Percentiles rank a stretch among this genome's conserved stretches.
Evolutionary conservation across 1,140 invertebrate genomes (phyloP).

Genomic region (Ditylenchus dipsaci): DNA sequence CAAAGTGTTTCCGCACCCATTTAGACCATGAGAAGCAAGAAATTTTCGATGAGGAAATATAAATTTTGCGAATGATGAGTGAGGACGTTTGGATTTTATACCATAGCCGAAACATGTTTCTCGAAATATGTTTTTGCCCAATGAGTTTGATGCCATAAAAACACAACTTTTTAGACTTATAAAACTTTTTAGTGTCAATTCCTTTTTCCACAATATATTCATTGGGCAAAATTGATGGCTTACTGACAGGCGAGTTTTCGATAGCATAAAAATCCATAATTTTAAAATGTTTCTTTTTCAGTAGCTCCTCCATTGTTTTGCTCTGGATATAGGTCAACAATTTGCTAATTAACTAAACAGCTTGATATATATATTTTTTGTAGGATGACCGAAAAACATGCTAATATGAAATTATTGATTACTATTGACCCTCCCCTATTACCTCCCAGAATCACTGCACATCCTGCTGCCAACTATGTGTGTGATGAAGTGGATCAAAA

Average conservation of each 20-base stretch:
- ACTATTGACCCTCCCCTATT: slow-evolving; percentile 34
- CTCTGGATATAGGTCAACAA: slow-evolving; percentile 36
- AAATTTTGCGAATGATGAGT: too few relatives aligned
- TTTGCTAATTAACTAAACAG: neutral
- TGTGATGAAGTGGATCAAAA: too few relatives aligned
- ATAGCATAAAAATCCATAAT: neutral
- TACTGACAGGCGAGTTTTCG: slow-evolving; percentile 1
- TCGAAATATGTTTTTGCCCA: too few relatives aligned
- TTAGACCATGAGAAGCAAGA: too few relatives aligned
- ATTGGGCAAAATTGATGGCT: slow-evolving; percentile 36
- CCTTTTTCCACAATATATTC: slow-evolving; percentile 35
- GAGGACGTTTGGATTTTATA: too few relatives aligned
- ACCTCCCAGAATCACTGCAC: slow-evolving; percentile 10
- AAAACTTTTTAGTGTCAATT: slow-evolving; percentile 1
- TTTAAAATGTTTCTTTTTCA: slow-evolving; percentile 2
- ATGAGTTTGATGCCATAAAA: too few relatives aligned
- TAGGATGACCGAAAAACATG: slow-evolving; percentile 8
- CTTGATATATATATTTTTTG: slow-evolving; percentile 5
- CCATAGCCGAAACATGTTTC: too few relatives aligned
- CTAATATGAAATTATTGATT: slow-evolving; percentile 34
- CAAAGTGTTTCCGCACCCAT: too few relatives aligned
- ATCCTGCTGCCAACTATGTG: slow-evolving; percentile 2
- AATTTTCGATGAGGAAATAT: too few relatives aligned
- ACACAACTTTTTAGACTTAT: neutral
- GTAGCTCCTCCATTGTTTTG: slow-evolving; percentile 23